Evolutionary conservation across 2,888 invertebrate genomes (phyloP).

Genomic region (Luffia ferchaultella): DNA sequence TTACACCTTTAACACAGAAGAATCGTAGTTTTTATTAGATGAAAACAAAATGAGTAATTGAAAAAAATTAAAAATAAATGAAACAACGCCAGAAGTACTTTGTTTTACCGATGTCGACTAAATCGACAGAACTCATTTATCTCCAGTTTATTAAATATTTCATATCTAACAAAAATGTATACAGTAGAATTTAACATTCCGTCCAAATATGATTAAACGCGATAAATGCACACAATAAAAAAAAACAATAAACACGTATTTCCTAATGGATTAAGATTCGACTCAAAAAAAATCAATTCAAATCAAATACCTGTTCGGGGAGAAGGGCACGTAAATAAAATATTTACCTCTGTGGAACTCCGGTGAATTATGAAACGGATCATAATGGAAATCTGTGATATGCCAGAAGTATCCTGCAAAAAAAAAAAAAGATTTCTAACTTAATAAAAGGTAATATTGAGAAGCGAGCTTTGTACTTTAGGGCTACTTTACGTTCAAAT

Average conservation of each 20-base stretch:
- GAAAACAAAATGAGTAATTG: too few relatives aligned
- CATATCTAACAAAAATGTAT: too few relatives aligned
- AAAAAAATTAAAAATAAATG: too few relatives aligned
- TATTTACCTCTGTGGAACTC: constrained; percentile 53
- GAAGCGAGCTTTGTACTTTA: neutral
- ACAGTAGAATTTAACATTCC: too few relatives aligned
- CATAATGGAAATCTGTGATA: constrained; percentile 93
- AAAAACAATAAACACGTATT: neutral
- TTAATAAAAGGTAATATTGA: neutral
- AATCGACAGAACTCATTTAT: too few relatives aligned
- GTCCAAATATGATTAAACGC: too few relatives aligned
- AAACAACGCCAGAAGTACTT: too few relatives aligned
- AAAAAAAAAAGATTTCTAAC: constrained; percentile 18
- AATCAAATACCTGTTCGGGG: neutral
- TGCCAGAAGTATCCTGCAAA: constrained; percentile 95
- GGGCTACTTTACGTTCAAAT: neutral
- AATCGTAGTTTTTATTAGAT: too few relatives aligned
- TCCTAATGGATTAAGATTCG: neutral
- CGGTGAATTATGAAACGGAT: constrained; percentile 71
- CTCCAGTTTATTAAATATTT: too few relatives aligned
- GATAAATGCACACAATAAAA: neutral
- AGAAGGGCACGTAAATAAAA: neutral
- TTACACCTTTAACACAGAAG: too few relatives aligned
- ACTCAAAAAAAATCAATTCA: neutral
- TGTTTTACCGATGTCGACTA: too few relatives aligned